Percentiles rank a stretch among this genome's conserved stretches.
phyloP scores from a whole-genome alignment of 2,888 invertebrate genomes.

The Rutpela maculata region DNA sequence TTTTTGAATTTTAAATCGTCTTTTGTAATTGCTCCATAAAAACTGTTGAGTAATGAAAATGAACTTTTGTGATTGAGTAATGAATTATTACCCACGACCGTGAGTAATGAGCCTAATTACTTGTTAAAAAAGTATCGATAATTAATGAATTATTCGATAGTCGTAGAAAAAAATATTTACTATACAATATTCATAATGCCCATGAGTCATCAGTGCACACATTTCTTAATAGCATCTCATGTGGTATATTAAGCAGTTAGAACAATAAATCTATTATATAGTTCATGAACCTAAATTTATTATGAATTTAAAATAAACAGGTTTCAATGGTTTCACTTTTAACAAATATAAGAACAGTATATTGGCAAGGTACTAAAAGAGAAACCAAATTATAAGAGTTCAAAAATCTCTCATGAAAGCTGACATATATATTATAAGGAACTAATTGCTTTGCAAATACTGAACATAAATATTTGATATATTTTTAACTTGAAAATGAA shows the following conservation, averaged over 20 bases:
- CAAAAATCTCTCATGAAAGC: slow-evolving; percentile 25
- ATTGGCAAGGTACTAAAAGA: slow-evolving; percentile 12
- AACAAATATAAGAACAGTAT: neutral
- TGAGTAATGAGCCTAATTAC: too few species aligned
- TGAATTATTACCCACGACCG: too few species aligned
- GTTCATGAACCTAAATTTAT: neutral
- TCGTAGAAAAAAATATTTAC: too few species aligned
- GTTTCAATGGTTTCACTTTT: slow-evolving; percentile 11
- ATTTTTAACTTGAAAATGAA: slow-evolving; percentile 33
- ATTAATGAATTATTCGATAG: too few species aligned
- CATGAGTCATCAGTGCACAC: too few species aligned
- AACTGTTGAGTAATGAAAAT: too few species aligned
- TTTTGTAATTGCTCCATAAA: too few species aligned
- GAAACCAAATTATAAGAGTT: slow-evolving; percentile 9
- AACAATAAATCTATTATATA: neutral
- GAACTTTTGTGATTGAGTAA: too few species aligned
- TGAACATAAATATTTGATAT: slow-evolving; percentile 31
- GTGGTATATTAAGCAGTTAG: neutral
- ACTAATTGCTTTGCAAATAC: slow-evolving; percentile 36
- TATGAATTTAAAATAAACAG: neutral
- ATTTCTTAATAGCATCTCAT: neutral
- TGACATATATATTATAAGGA: slow-evolving; percentile 20
- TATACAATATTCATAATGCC: too few species aligned
- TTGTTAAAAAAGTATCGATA: too few species aligned
- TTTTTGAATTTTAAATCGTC: too few species aligned